Evolutionary conservation across 2,888 invertebrate genomes (phyloP), one percentile per base, ranked within the genome.

Genomic region (Iselma pallidipennis): DNA sequence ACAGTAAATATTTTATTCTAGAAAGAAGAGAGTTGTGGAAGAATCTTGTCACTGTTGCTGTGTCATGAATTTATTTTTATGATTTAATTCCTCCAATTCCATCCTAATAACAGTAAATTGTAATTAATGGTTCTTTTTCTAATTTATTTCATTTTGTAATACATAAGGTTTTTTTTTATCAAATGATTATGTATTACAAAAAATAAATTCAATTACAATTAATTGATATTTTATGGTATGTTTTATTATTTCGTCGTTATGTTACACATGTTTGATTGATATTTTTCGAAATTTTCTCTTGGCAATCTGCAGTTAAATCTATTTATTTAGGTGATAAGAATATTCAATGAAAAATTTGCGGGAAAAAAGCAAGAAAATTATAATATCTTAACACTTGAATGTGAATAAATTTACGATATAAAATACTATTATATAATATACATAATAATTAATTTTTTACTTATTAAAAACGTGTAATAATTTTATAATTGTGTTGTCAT

Each of bases 1-100:
- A 84, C 91, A 92, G 86, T 92, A 69, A 64, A 50, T 61, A 56
- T 45, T 50, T 49, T 54, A 52, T n/a, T n/a, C n/a, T n/a, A n/a
- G 31, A 49, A 33, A 25, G 50, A 33, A 23, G 31, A 49, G 19
- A 59, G 53, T 59, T 57, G 62, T 33, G 48, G 42, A 26, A 21
- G 48, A 29, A 55, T 55, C 56, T 56, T 48, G 23, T 54, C 50
- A 50, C 50, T 28, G 10, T 19, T 26, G 26, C 23, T 66, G 66
- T 70, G 66, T 65, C 63, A 70, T 70, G 66, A 65, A 61, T 37
- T 62, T 61, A 62, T 61, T 62, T 69, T 60, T 71, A 66, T 65
- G 66, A 67, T 66, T 69, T 65, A 59, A 60, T 67, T 68, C 67
- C 67, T 71, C 68, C 67, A 69, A 66, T 72, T 74, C 72, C 72